Conservation (phyloP, 2,888 invertebrate species). For the Limulus polyphemus region DNA sequence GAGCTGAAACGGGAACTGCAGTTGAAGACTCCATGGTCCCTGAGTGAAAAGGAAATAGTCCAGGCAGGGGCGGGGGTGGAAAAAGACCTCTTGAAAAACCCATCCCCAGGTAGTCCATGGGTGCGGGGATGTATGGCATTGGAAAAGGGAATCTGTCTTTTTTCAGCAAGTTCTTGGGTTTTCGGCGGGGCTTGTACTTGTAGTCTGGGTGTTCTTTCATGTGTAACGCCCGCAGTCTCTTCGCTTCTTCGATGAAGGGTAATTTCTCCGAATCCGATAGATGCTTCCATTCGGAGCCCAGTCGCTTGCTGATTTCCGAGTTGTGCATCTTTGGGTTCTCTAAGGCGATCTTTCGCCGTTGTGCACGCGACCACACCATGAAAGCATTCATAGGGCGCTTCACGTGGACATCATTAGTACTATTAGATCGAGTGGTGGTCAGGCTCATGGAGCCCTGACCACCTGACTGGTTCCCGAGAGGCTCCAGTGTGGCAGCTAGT, state of each 20-base stretch:
- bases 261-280: slow-evolving; percentile 39
- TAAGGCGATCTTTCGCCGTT: slow-evolving; percentile 40
- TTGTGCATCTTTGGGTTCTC: slow-evolving; percentile 44
- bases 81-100: slow-evolving; percentile 18
- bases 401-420: slow-evolving; percentile 31
- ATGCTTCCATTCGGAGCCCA: slow-evolving; percentile 41
- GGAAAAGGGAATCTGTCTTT: slow-evolving; percentile 87
- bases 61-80: slow-evolving; percentile 9
- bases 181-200: slow-evolving; percentile 37
- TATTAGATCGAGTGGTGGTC: slow-evolving; percentile 19
- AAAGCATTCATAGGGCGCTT: slow-evolving; percentile 43
- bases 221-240: slow-evolving; percentile 39
- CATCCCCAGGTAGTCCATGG: slow-evolving; percentile 21
- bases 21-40: slow-evolving; percentile 8
- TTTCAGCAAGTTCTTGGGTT: slow-evolving; percentile 34
- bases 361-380: slow-evolving; percentile 43
- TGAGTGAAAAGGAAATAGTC: slow-evolving; percentile 8
- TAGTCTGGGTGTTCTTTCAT: slow-evolving; percentile 42
- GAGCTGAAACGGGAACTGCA: slow-evolving; percentile 2
- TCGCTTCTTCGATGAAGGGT: slow-evolving; percentile 42
- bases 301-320: slow-evolving; percentile 40
- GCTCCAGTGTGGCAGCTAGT: too few species aligned
- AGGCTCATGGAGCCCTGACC: slow-evolving; percentile 9
- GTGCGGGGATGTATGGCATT: slow-evolving; percentile 53
- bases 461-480: too few species aligned